Conservation (phyloP, 2,113 vertebrate genomes). For the Strix uralensis region DNA sequence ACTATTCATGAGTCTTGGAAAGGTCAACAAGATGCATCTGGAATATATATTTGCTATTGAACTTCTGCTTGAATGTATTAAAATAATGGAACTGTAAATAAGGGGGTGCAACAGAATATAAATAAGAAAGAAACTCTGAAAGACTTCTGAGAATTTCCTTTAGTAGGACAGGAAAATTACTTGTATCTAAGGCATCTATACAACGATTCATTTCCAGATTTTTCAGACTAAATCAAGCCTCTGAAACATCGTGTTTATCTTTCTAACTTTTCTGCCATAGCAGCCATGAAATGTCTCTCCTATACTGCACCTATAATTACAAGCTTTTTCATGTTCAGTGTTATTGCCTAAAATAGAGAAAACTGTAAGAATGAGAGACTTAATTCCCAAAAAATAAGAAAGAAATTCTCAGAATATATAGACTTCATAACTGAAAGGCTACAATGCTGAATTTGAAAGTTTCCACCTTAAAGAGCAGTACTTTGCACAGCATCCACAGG, state of each 20-base stretch:
- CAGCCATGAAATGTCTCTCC: neutral
- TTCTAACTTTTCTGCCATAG: neutral
- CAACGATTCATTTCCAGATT: neutral
- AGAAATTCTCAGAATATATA: neutral
- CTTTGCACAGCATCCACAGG: neutral
- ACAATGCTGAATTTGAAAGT: neutral
- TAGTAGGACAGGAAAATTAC: neutral
- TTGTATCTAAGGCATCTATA: neutral
- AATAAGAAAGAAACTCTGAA: neutral
- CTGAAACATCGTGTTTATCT: neutral
- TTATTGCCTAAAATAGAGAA: neutral
- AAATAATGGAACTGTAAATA: conserved; percentile 45
- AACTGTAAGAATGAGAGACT: neutral
- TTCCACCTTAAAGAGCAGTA: neutral
- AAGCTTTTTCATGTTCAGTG: neutral
- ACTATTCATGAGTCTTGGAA: conserved; percentile 8
- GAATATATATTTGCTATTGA: conserved; percentile 13
- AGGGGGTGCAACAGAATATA: neutral
- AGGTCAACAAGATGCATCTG: conserved; percentile 16
- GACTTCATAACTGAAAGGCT: neutral
- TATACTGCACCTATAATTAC: neutral
- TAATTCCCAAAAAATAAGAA: neutral
- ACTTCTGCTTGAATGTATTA: conserved; percentile 33
- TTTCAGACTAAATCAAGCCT: neutral
- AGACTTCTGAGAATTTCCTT: neutral